A percentile compares a stretch with the other conserved stretches of the same genome.
phyloP scores from a whole-genome alignment of 30 jellyfish, hydroid and myxozoan species.

The Turritopsis dohrnii region DNA sequence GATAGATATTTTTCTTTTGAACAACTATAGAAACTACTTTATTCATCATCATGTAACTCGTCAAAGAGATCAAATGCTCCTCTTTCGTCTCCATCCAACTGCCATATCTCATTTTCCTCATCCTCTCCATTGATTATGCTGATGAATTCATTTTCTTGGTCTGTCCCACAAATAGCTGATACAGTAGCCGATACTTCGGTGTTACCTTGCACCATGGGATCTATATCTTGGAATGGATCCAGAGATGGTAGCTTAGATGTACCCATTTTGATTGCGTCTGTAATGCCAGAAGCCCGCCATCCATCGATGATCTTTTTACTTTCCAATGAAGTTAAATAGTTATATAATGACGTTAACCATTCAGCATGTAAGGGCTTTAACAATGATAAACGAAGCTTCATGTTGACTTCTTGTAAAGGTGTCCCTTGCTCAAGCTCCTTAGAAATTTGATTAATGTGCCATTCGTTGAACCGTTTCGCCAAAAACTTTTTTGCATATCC shows the following conservation, averaged over 20 bases:
- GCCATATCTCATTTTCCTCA: slow-evolving; percentile 6
- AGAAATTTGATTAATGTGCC: slow-evolving; percentile 12
- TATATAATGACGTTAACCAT: background rate
- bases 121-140: background rate
- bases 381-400: slow-evolving; percentile 11
- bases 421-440: background rate
- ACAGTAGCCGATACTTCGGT: slow-evolving; percentile 6
- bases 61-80: slow-evolving; percentile 17
- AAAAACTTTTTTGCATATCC: background rate
- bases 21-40: no score
- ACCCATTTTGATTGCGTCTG: slow-evolving; percentile 25
- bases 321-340: background rate
- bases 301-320: slow-evolving; percentile 5
- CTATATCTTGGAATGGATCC: slow-evolving; percentile 12
- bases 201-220: slow-evolving; percentile 10
- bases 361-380: slow-evolving; percentile 17
- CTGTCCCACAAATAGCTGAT: background rate
- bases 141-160: background rate
- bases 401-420: background rate
- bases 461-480: slow-evolving; percentile 16
- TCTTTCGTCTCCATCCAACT: slow-evolving; percentile 14
- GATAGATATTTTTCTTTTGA: no score
- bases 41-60: no score
- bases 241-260: slow-evolving; percentile 12
- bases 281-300: slow-evolving; percentile 14